These are phyloP conservation scores for Aplidium turbinatum DNA, from an alignment of 23 tunicate species.

Conservation along the genomic window DNA sequence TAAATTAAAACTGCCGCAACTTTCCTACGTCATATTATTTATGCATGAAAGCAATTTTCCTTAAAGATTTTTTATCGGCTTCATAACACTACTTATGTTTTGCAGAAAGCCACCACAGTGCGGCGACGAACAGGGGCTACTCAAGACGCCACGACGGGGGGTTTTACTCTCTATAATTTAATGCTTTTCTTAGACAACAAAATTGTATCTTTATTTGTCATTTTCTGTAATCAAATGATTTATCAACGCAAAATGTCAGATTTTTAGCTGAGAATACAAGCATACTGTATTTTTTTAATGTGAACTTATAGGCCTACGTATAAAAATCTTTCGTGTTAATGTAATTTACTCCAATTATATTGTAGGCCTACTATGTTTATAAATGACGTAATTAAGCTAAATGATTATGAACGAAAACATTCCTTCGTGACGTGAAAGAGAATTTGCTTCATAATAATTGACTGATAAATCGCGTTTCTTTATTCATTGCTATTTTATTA, in stretches of 20 bases:
- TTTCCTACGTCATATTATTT: no score
- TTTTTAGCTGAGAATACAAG: not conserved
- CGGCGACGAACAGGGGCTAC: slow-evolving; percentile 95
- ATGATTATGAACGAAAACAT: no score
- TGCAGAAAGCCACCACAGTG: slow-evolving; percentile 87
- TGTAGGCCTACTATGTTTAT: no score
- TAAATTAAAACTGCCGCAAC: no score
- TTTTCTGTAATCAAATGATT: not conserved
- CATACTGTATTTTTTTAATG: no score
- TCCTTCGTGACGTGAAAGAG: no score
- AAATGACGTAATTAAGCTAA: no score
- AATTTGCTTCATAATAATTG: no score
- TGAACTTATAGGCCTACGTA: not conserved
- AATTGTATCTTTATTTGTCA: not conserved
- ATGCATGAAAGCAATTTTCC: not conserved
- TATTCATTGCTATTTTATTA: no score
- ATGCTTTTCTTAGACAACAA: not conserved
- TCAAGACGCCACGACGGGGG: slow-evolving; percentile 91
- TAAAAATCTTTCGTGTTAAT: not conserved
- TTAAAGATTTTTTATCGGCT: not conserved
- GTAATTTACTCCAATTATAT: no score
- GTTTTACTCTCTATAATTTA: slow-evolving; percentile 71
- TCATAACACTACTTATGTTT: slow-evolving; percentile 1
- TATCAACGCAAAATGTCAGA: not conserved
- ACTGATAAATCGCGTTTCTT: no score